Conservation (phyloP, 2,888 invertebrate genomes). For the Drosophila paramelanica region DNA sequence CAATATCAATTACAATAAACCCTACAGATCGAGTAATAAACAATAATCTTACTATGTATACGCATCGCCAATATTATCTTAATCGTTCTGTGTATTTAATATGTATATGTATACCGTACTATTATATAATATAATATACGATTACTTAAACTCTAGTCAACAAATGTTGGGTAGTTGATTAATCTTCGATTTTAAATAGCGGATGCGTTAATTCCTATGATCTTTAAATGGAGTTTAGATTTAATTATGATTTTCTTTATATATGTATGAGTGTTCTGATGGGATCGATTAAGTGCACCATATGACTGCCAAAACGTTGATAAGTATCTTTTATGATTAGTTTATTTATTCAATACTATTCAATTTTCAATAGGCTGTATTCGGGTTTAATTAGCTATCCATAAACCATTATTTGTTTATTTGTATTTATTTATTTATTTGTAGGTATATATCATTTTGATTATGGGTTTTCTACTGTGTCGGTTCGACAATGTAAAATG, state of each 20-base stretch:
- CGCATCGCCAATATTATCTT: constrained; percentile 49
- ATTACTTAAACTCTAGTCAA: constrained; percentile 66
- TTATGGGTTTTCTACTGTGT: constrained; percentile 54
- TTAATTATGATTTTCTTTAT: constrained; percentile 24
- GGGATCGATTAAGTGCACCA: constrained; percentile 71
- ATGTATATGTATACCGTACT: constrained; percentile 8
- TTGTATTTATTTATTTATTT: constrained; percentile 33
- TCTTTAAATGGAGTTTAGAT: constrained; percentile 44
- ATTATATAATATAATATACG: constrained; percentile 10
- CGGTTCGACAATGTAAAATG: constrained; percentile 41
- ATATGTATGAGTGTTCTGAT: constrained; percentile 31
- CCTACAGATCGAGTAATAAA: constrained; percentile 74
- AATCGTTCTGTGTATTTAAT: constrained; percentile 15
- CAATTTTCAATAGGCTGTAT: constrained; percentile 34
- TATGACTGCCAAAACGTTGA: constrained; percentile 68
- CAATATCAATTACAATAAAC: constrained; percentile 61
- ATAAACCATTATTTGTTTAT: constrained; percentile 27
- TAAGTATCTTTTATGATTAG: constrained; percentile 40
- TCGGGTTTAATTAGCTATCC: constrained; percentile 61
- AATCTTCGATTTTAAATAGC: constrained; percentile 55
- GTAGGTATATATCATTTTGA: constrained; percentile 72
- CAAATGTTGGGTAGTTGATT: constrained; percentile 65
- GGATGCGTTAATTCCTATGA: constrained; percentile 39
- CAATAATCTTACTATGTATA: constrained; percentile 67
- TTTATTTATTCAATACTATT: constrained; percentile 40